These are phyloP conservation scores for Xyliphius kryptos DNA, from an alignment of 2,113 vertebrate species.

Conservation along the genomic window DNA sequence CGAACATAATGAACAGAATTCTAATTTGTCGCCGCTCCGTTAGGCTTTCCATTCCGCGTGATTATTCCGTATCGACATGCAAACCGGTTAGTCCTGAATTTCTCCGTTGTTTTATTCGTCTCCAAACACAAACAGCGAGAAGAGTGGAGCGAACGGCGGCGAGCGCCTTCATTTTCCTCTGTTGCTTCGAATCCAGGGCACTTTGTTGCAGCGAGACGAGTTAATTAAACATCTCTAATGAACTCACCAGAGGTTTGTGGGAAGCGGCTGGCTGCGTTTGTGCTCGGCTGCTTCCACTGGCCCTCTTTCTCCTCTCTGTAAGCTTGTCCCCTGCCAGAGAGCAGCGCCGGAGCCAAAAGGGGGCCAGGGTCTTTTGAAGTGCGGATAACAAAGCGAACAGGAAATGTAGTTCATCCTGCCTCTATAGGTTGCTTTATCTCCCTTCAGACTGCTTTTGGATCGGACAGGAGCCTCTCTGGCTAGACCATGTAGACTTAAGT, in stretches of 20 bases:
- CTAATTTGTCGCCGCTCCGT: neutral
- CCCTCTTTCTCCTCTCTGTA: constrained; percentile 32
- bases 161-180: constrained; percentile 25
- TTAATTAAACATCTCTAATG: constrained; percentile 62
- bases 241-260: constrained; percentile 51
- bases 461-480: constrained; percentile 18
- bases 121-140: constrained; percentile 20
- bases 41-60: constrained; percentile 6
- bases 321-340: constrained; percentile 33
- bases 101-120: too few species aligned
- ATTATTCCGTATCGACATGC: neutral
- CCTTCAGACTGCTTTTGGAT: constrained; percentile 1
- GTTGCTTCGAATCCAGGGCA: constrained; percentile 44
- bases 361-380: constrained; percentile 42
- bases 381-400: constrained; percentile 36
- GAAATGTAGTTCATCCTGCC: constrained; percentile 41
- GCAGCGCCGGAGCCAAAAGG: constrained; percentile 26
- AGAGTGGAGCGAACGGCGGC: constrained; percentile 3
- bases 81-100: too few species aligned
- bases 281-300: constrained; percentile 34
- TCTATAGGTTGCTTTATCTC: constrained; percentile 24
- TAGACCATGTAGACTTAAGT: constrained; percentile 15
- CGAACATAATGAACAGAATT: constrained; percentile 19
- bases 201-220: constrained; percentile 54
- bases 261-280: constrained; percentile 40